phyloP scores from a whole-genome alignment of 2,888 invertebrate species.

The Alloplasta piceator region DNA sequence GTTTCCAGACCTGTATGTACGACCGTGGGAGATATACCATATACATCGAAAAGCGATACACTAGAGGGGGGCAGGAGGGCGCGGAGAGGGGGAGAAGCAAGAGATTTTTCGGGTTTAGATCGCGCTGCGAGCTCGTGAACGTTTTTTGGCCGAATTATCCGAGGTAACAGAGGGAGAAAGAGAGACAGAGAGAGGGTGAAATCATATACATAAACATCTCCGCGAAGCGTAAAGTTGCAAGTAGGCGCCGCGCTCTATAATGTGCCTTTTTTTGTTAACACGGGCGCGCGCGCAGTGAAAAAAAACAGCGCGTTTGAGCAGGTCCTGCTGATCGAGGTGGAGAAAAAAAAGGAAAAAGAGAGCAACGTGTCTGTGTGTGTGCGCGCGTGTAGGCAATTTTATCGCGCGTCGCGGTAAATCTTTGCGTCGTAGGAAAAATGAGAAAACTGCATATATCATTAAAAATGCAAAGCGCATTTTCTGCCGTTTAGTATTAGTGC shows the following conservation, averaged over 20 bases:
- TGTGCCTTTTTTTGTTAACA: slow-evolving; percentile 25
- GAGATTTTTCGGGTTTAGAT: background rate
- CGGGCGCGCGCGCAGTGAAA: slow-evolving; percentile 18
- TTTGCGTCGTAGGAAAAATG: slow-evolving; percentile 25
- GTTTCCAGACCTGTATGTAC: no score
- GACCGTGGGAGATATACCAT: no score
- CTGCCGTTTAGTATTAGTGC: slow-evolving; percentile 15
- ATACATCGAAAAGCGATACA: no score
- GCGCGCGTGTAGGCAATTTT: slow-evolving; percentile 21
- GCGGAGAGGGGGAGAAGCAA: background rate
- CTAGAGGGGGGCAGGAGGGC: no score
- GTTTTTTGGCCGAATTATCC: slow-evolving; percentile 12
- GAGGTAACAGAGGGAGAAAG: no score
- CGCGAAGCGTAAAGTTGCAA: slow-evolving; percentile 4
- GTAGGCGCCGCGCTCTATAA: slow-evolving; percentile 26
- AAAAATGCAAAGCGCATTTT: slow-evolving; percentile 31
- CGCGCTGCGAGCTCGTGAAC: slow-evolving; percentile 19
- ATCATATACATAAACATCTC: slow-evolving; percentile 17
- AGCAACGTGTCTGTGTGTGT: background rate
- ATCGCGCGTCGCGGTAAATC: slow-evolving; percentile 13
- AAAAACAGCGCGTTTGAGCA: slow-evolving; percentile 29
- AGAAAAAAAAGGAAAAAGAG: background rate
- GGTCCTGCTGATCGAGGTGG: slow-evolving; percentile 44
- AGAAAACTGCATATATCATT: slow-evolving; percentile 23
- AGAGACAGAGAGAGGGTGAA: slow-evolving; percentile 9